Evolutionary conservation across 2,797 vertebrate genomes (phyloP), one percentile per base, ranked within the genome.

Genomic region (Rhynchonycteris naso): DNA sequence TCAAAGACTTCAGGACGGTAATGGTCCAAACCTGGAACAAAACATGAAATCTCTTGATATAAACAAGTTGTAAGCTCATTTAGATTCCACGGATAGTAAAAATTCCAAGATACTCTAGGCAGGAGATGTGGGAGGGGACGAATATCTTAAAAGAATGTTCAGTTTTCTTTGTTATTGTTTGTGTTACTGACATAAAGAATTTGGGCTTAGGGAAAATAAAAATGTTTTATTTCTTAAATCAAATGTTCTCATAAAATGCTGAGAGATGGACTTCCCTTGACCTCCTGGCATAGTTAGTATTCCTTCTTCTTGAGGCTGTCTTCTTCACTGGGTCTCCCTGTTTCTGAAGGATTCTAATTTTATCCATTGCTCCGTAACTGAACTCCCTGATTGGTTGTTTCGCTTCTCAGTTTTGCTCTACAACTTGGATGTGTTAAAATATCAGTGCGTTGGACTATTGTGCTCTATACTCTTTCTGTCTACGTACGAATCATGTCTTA

Each of bases 1-100:
- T 99, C 99, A 97, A 99, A 99, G 95, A 99, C 99, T 98, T 99
- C 99, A 0, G 99, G 99, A 61, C 99, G 99, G 97, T 99, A 99
- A 98, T 99, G 99, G 98, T 99, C 99, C 98, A 99, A 98, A 97
- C 99, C 99, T 99, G 97, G 95, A 97, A 95, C 43, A 68, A 97
- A 96, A 94, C 79, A 97, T 89, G 90, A 71, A 96, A 47, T 79
- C 52, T 93, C 71, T 96, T 65, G 96, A 72, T 52, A 93, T n/a
- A 72, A 97, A 98, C 87, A 66, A 91, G 93, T 5, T 91, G 97
- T 26, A 97, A 97, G 88, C 91, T 97, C 93, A 12, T 82, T 90
- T 92, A 96, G 91, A 98, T 97, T 97, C 97, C 95, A 96, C 90
- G 96, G 96, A 98, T 33, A 89, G 88, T 65, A 54, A 97, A 91